These are phyloP conservation scores for Helicolenus hilgendorfi DNA, from an alignment of 2,797 vertebrate genomes.

Conservation along the genomic window DNA sequence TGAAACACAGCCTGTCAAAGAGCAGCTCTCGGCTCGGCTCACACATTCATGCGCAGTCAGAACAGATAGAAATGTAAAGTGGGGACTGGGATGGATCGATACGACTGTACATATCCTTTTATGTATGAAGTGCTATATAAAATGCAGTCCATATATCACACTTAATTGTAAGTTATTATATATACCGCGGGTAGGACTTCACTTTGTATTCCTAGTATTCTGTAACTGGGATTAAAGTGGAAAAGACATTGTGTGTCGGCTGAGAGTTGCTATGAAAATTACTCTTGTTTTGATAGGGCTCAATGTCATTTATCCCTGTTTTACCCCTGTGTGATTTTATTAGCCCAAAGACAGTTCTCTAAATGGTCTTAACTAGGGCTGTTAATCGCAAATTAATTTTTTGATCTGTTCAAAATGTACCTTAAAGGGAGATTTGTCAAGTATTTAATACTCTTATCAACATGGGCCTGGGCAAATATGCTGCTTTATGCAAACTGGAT, in stretches of 20 bases:
- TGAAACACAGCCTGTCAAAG: conserved; percentile 54
- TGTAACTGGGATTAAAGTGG: conserved; percentile 9
- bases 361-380: neutral
- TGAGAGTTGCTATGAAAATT: neutral
- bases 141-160: conserved; percentile 34
- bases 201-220: conserved; percentile 8
- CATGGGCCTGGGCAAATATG: too few relatives aligned
- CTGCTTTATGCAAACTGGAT: too few relatives aligned
- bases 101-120: neutral
- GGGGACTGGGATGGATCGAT: neutral
- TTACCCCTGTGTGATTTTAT: neutral
- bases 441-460: too few relatives aligned
- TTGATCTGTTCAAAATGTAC: too few relatives aligned
- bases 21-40: conserved; percentile 32
- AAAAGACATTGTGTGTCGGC: conserved; percentile 12
- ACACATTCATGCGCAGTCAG: conserved; percentile 29
- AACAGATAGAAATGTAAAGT: conserved; percentile 43
- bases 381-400: too few relatives aligned
- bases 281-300: neutral
- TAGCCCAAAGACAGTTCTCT: neutral
- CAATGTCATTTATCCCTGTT: neutral
- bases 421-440: too few relatives aligned
- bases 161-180: conserved; percentile 25
- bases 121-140: conserved; percentile 34
- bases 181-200: neutral